These are phyloP conservation scores for Callithrix jacchus DNA, from an alignment of 2,113 vertebrate genomes.

Conservation along the genomic window DNA sequence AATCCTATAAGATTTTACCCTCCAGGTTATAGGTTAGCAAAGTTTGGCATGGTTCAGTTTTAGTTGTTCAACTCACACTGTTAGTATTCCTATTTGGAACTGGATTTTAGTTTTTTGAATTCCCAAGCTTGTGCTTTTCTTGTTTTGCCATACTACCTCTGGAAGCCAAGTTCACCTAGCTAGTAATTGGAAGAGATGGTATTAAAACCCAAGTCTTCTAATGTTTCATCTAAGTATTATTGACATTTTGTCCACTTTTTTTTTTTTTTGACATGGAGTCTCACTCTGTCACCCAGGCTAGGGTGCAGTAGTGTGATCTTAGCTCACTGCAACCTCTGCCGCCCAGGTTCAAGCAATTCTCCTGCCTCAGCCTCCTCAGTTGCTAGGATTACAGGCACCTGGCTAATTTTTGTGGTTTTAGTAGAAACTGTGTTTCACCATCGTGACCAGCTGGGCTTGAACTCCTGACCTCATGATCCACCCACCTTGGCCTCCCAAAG, in stretches of 20 bases:
- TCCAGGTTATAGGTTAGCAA: background rate
- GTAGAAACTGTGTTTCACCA: too few species aligned
- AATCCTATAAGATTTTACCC: background rate
- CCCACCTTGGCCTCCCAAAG: background rate
- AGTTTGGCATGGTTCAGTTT: background rate
- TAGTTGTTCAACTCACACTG: background rate
- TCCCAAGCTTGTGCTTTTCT: background rate
- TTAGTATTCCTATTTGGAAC: background rate
- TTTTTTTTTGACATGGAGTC: too few species aligned
- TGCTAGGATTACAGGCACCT: too few species aligned
- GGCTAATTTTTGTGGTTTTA: too few species aligned
- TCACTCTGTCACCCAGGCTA: too few species aligned
- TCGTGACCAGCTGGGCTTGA: too few species aligned
- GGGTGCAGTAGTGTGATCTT: too few species aligned
- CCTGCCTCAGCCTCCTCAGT: too few species aligned
- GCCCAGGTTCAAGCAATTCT: too few species aligned
- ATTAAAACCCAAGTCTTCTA: background rate
- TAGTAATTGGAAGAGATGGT: background rate
- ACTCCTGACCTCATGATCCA: too few species aligned
- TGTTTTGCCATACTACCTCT: background rate
- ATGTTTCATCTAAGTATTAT: background rate
- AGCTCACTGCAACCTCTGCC: too few species aligned
- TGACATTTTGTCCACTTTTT: background rate
- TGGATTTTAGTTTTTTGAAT: conserved; percentile 30
- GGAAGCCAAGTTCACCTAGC: background rate